A percentile compares a stretch with the other conserved stretches of the same genome.
These are phyloP conservation scores for Anoura caudifer DNA, from an alignment of 2,113 vertebrate genomes.

Conservation along the genomic window DNA sequence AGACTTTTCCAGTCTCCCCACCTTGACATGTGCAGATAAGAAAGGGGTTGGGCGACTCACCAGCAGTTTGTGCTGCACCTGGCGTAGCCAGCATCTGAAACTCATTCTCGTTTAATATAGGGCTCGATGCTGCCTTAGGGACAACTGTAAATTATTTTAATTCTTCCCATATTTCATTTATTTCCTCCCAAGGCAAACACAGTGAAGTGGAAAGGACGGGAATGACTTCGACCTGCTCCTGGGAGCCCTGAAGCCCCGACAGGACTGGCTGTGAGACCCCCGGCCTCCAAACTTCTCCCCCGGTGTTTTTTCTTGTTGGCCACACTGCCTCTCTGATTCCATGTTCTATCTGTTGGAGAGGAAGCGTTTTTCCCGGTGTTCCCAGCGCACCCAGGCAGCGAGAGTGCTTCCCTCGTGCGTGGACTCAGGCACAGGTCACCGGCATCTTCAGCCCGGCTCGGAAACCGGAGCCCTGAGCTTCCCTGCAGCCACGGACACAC, in stretches of 20 bases:
- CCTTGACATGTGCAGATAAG: background rate
- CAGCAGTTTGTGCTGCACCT: fast-evolving
- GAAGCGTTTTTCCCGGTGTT: background rate
- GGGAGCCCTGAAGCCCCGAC: fast-evolving
- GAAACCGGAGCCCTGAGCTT: background rate
- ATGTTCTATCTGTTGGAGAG: background rate
- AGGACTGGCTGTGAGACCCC: background rate
- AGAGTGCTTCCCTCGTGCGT: background rate
- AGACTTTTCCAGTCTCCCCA: background rate
- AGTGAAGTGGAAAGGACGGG: background rate
- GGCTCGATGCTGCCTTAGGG: background rate
- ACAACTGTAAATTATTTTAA: background rate
- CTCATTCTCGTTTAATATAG: background rate
- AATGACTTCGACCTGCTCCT: background rate
- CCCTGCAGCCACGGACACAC: fast-evolving
- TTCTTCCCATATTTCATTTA: background rate
- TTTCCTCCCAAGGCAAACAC: background rate
- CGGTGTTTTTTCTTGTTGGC: background rate
- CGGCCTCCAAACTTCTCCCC: background rate
- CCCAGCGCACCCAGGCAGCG: background rate
- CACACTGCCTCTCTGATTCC: background rate
- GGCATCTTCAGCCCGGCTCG: background rate
- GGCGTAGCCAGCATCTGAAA: background rate
- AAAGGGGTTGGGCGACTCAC: background rate
- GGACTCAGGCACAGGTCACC: background rate